Conservation (phyloP, 2,797 vertebrate species). For the Esox masquinongy region DNA sequence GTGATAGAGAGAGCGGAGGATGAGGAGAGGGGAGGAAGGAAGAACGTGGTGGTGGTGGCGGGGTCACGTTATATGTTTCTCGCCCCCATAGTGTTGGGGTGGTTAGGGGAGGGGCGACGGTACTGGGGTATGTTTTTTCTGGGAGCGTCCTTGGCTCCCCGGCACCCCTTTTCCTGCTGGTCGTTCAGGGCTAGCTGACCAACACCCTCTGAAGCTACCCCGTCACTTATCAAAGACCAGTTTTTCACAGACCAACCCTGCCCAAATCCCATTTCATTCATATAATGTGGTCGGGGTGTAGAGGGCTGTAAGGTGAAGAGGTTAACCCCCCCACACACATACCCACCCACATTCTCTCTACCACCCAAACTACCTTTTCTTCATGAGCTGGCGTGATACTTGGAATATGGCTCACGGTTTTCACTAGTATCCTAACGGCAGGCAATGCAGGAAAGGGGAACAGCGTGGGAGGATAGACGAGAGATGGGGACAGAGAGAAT, state of each 20-base stretch:
- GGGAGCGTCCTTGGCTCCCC: not conserved
- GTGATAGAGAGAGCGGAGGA: slow-evolving; percentile 59
- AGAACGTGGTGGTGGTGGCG: slow-evolving; percentile 80
- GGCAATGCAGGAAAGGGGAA: slow-evolving; percentile 22
- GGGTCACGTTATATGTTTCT: slow-evolving; percentile 87
- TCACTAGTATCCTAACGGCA: slow-evolving; percentile 34
- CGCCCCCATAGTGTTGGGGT: slow-evolving; percentile 32
- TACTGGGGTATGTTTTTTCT: not conserved
- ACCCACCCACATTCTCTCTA: not conserved
- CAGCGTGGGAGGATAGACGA: slow-evolving; percentile 34
- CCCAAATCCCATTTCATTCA: slow-evolving; percentile 14
- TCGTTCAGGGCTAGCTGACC: not conserved
- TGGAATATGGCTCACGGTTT: not conserved
- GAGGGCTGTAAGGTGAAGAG: not conserved
- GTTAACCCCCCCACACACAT: not conserved
- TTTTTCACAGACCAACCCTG: not conserved
- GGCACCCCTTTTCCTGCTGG: not conserved
- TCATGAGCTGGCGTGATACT: not conserved
- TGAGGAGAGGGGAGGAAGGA: slow-evolving; percentile 63
- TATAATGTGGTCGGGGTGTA: not conserved
- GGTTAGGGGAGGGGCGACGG: not conserved
- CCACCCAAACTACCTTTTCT: too few relatives aligned
- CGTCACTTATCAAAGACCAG: not conserved
- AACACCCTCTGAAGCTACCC: not conserved
- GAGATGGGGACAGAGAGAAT: slow-evolving; percentile 56